Evolutionary conservation across 2,888 invertebrate genomes (phyloP).

Genomic region (Patella depressa): DNA sequence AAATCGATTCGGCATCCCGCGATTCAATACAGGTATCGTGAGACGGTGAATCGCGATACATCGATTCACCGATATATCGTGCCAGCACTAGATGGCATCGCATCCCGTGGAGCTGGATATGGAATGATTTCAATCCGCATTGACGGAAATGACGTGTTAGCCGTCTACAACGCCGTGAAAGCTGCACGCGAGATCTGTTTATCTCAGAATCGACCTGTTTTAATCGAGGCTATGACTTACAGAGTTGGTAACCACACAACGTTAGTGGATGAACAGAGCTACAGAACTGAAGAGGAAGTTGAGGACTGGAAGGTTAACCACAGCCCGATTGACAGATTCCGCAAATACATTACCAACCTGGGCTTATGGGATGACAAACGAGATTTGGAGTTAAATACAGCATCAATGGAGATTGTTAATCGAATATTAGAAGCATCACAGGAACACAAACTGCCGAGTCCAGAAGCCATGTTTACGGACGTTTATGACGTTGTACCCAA

Average conservation of each 20-base stretch:
- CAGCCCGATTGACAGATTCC: conserved; percentile 87
- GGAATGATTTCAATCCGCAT: conserved; percentile 91
- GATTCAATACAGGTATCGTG: too few species aligned
- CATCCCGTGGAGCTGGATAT: conserved; percentile 89
- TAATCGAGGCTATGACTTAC: conserved; percentile 98
- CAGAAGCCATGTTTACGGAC: conserved; percentile 91
- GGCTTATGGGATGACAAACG: conserved; percentile 85
- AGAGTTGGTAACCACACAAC: conserved; percentile 99
- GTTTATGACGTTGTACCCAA: conserved; percentile 90
- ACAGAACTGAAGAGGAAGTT: conserved; percentile 76
- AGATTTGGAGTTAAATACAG: conserved; percentile 81
- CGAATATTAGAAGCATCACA: conserved; percentile 87
- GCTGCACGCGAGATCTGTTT: conserved; percentile 82
- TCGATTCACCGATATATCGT: too few species aligned
- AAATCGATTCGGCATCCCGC: too few species aligned
- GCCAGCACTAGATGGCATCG: too few species aligned
- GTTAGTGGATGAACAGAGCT: conserved; percentile 97
- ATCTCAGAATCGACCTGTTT: conserved; percentile 84
- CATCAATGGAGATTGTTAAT: conserved; percentile 80
- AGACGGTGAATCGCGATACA: too few species aligned
- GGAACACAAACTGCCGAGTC: conserved; percentile 86
- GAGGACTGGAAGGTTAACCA: conserved; percentile 84
- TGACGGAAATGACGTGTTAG: conserved; percentile 97
- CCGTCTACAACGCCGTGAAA: conserved; percentile 90
- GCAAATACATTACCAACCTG: conserved; percentile 83